These are phyloP conservation scores for Luscinia megarhynchos DNA, from an alignment of 2,797 vertebrate species.

Conservation along the genomic window DNA sequence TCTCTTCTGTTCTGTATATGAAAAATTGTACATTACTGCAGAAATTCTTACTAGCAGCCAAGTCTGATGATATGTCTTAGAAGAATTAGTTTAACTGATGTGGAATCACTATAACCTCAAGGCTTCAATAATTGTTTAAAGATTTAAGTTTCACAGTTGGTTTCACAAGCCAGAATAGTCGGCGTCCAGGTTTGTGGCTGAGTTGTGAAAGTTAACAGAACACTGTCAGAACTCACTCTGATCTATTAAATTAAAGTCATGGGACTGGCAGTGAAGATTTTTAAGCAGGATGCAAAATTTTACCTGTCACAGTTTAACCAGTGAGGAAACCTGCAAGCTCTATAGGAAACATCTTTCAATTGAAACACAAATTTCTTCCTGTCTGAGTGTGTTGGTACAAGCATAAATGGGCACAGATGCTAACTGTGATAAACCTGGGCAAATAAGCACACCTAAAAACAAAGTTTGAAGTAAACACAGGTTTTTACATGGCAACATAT, in stretches of 20 bases:
- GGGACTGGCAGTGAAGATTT: background rate
- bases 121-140: constrained; percentile 64
- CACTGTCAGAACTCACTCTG: constrained; percentile 19
- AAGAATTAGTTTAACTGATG: constrained; percentile 61
- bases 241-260: background rate
- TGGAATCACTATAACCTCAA: constrained; percentile 40
- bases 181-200: constrained; percentile 29
- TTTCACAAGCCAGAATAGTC: constrained; percentile 48
- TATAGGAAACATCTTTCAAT: constrained; percentile 27
- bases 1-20: background rate
- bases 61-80: constrained; percentile 10
- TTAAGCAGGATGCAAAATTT: constrained; percentile 8
- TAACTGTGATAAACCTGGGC: constrained; percentile 48
- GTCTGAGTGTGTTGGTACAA: constrained; percentile 8
- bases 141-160: constrained; percentile 48
- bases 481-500: background rate
- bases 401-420: constrained; percentile 53
- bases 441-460: constrained; percentile 42
- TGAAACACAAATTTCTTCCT: background rate
- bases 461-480: background rate
- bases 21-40: constrained; percentile 19
- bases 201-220: constrained; percentile 56
- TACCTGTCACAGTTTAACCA: constrained; percentile 42
- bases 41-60: constrained; percentile 35
- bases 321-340: constrained; percentile 25